Evolutionary conservation across 2,888 invertebrate genomes (phyloP).

Genomic region (Pharmacophagus antenor): DNA sequence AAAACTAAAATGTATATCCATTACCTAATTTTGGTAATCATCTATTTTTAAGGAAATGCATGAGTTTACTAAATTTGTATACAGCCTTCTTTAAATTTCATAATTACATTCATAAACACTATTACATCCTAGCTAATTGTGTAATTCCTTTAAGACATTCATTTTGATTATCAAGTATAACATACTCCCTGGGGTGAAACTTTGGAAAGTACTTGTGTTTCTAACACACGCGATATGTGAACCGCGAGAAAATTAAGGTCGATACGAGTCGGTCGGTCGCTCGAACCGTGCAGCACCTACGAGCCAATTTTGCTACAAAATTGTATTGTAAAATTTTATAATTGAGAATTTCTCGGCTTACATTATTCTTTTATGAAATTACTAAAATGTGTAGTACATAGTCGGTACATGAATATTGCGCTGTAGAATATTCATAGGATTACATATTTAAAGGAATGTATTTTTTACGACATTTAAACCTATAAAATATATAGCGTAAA

Average conservation of each 20-base stretch:
- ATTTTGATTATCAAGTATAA: conserved; percentile 62
- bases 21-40: too few species aligned
- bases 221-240: conserved; percentile 50
- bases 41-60: too few species aligned
- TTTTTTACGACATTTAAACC: too few species aligned
- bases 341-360: conserved; percentile 8
- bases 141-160: conserved; percentile 63
- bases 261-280: conserved; percentile 17
- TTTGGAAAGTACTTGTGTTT: conserved; percentile 55
- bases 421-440: too few species aligned
- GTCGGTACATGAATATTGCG: too few species aligned
- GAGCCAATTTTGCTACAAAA: conserved; percentile 25
- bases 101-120: conserved; percentile 34
- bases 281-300: conserved; percentile 16
- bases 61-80: too few species aligned
- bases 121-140: conserved; percentile 53
- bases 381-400: too few species aligned
- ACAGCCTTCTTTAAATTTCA: too few species aligned
- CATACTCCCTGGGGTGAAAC: conserved; percentile 51
- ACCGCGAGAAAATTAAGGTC: conserved; percentile 28
- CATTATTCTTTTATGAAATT: not conserved
- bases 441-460: too few species aligned
- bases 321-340: conserved; percentile 18
- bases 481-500: too few species aligned
- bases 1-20: too few species aligned